A percentile compares a stretch with the other conserved stretches of the same genome.
Evolutionary conservation across 2,797 vertebrate species (phyloP).

Genomic region (Epinephelus coioides): DNA sequence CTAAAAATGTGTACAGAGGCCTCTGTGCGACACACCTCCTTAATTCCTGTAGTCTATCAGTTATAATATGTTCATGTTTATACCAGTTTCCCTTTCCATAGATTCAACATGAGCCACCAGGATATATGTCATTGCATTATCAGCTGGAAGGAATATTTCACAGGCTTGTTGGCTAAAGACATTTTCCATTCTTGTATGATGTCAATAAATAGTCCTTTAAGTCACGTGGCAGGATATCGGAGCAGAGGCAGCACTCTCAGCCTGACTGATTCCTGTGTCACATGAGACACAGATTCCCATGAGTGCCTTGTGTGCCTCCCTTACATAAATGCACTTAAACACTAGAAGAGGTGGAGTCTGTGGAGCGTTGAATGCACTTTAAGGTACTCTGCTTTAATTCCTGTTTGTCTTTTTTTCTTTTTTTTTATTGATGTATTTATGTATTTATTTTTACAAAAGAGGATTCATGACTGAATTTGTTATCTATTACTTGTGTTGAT

Average conservation of each 20-base stretch:
- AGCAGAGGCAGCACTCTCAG: slow-evolving; percentile 36
- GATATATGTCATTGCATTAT: neutral
- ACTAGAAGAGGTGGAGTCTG: slow-evolving; percentile 24
- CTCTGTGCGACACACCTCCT: neutral
- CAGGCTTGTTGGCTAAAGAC: neutral
- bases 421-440: slow-evolving; percentile 53
- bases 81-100: neutral
- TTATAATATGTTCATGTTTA: neutral
- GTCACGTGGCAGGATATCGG: neutral
- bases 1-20: neutral
- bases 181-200: neutral
- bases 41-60: neutral
- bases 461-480: slow-evolving; percentile 14
- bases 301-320: slow-evolving; percentile 55
- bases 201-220: slow-evolving; percentile 20
- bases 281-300: slow-evolving; percentile 24
- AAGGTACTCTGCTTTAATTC: slow-evolving; percentile 60
- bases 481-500: slow-evolving; percentile 14
- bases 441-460: slow-evolving; percentile 55
- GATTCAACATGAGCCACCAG: neutral
- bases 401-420: slow-evolving; percentile 23
- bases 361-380: slow-evolving; percentile 76
- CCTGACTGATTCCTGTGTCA: slow-evolving; percentile 30
- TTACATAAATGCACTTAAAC: slow-evolving; percentile 13
- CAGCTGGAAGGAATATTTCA: neutral